Evolutionary conservation across 2,888 invertebrate species (phyloP).

Genomic region (Polia nebulosa): DNA sequence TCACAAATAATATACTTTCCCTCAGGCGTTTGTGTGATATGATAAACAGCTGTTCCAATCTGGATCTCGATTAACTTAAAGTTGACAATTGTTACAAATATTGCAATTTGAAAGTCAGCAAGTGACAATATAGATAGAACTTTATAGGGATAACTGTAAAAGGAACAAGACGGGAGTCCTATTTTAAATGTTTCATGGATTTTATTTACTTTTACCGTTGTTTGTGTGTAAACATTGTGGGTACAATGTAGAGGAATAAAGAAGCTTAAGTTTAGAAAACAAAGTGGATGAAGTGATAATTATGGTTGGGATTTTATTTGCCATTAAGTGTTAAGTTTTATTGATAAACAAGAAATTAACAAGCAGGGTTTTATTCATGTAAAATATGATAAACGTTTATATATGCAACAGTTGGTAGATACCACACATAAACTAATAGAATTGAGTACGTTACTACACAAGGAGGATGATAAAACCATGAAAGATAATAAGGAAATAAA

Average conservation of each 20-base stretch:
- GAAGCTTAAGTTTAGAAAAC: conserved; percentile 1
- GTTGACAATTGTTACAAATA: conserved; percentile 51
- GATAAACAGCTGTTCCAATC: conserved; percentile 50
- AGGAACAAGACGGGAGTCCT: conserved; percentile 4
- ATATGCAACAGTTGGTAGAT: too few species aligned
- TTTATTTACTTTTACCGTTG: conserved; percentile 13
- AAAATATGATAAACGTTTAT: neutral
- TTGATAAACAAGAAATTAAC: neutral
- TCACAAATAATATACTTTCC: conserved; percentile 51
- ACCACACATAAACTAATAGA: neutral
- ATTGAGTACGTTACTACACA: neutral
- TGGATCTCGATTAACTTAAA: conserved; percentile 48
- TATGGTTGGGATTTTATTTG: neutral
- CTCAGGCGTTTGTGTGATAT: conserved; percentile 43
- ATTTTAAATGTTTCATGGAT: conserved; percentile 37
- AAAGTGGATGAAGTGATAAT: neutral
- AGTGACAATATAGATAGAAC: conserved; percentile 15
- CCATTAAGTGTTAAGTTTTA: neutral
- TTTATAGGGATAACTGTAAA: conserved; percentile 30
- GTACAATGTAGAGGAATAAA: conserved; percentile 16
- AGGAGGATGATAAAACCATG: neutral
- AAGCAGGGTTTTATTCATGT: accelerated
- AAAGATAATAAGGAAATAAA: conserved; percentile 4
- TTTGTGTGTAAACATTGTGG: conserved; percentile 22
- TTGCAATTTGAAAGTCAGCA: conserved; percentile 48